phyloP scores from a whole-genome alignment of 2,888 invertebrate genomes.

The Amiota communis region DNA sequence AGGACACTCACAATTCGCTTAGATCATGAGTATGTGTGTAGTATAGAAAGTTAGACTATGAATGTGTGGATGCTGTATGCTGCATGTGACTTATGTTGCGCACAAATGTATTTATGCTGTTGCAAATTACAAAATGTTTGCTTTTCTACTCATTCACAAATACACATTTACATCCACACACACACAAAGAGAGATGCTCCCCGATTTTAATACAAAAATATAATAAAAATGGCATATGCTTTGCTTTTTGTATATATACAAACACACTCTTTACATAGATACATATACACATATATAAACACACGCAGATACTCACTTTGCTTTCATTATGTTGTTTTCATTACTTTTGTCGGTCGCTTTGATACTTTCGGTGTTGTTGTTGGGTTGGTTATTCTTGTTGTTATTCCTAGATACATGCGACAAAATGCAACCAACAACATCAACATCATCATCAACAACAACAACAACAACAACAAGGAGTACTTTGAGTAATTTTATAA shows the following conservation, averaged over 20 bases:
- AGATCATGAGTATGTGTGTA: slow-evolving; percentile 6
- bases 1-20: slow-evolving; percentile 23
- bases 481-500: slow-evolving; percentile 23
- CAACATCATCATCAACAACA: slow-evolving; percentile 12
- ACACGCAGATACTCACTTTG: slow-evolving; percentile 8
- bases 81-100: slow-evolving; percentile 57
- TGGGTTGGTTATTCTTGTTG: not conserved
- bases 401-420: slow-evolving; percentile 7
- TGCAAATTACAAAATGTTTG: slow-evolving; percentile 66
- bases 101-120: slow-evolving; percentile 46
- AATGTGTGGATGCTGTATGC: slow-evolving; percentile 30
- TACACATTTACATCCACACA: slow-evolving; percentile 47
- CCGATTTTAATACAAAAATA: not conserved
- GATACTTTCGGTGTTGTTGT: slow-evolving; percentile 6
- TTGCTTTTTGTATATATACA: not conserved
- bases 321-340: slow-evolving; percentile 24
- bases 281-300: not conserved
- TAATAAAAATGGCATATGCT: slow-evolving; percentile 19
- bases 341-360: not conserved
- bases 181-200: not conserved
- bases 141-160: slow-evolving; percentile 49
- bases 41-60: not conserved
- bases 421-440: slow-evolving; percentile 12
- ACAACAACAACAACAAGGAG: slow-evolving; percentile 6
- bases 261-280: not conserved